Base-by-base conservation (phyloP, 2,888 invertebrate genomes). In the Autographa gamma region DNA sequence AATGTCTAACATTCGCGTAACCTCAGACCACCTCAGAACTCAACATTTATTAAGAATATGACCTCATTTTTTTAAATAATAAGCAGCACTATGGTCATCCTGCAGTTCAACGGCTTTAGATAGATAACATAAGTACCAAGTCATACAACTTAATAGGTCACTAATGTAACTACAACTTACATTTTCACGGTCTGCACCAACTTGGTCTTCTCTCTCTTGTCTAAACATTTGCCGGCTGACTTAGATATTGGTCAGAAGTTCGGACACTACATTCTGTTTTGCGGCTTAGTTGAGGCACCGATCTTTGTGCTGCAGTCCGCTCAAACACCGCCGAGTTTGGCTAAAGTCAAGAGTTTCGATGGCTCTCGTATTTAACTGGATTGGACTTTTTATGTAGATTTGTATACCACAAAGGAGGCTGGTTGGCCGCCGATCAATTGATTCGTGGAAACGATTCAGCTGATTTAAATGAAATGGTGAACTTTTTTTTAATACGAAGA, bases 241-340 rank as follows among this genome's bases (percentile, higher is more conserved):
- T 74, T 77, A 74, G 74, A 67, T 63, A 59, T 68, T 81, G 78
- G 78, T 77, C 79, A 66, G 60, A 64, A 69, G 58, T 77, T 65
- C 48, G 58, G 60, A 76, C 69, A 58, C 67, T 16, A 61, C 63
- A 71, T 68, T 72, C 72, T 75, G 79, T 78, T 72, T 79, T 68
- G 79, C 72, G 64, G 72, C 69, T 59, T 67, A 16, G 77, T 59
- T 63, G 60, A 68, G 63, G 66, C 56, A 65, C 54, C 41, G 54
- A 67, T 80, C 76, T 75, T 81, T 81, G 81, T 72, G 61, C 64
- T 48, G 56, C 38, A 71, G 59, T 78, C 62, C 48, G 69, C 65
- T 74, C 72, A 68, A 72, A 78, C 67, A 64, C 74, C 59, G 69
- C 58, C 67, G 61, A 70, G 75, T 72, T 72, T 64, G 72, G 64